A percentile compares a stretch with the other conserved stretches of the same genome.
Conservation (phyloP, 2,888 invertebrate genomes). For the Neria commutata region DNA sequence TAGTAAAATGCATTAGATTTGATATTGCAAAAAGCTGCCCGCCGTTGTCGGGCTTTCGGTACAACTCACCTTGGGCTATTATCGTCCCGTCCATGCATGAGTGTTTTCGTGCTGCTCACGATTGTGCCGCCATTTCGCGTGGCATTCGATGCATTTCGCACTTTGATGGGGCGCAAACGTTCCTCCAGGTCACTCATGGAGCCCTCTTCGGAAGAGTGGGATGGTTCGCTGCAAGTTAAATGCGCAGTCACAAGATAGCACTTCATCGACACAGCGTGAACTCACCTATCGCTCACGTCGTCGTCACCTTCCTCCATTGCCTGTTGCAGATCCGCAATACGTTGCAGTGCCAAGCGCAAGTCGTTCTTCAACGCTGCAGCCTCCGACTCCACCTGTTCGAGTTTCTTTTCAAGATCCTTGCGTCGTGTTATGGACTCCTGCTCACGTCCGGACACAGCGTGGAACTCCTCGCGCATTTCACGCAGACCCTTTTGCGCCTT, state of each 20-base stretch:
- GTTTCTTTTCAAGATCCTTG: slow-evolving; percentile 77
- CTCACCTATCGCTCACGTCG: slow-evolving; percentile 62
- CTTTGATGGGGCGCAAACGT: slow-evolving; percentile 55
- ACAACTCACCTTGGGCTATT: slow-evolving; percentile 60
- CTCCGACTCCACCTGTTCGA: slow-evolving; percentile 75
- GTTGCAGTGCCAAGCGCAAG: slow-evolving; percentile 83
- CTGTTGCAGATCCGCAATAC: slow-evolving; percentile 90
- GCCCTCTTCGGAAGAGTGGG: slow-evolving; percentile 51
- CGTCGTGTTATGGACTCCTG: slow-evolving; percentile 76
- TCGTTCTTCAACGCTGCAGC: slow-evolving; percentile 77
- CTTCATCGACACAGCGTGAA: neutral
- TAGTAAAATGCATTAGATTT: too few relatives aligned
- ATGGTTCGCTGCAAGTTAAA: slow-evolving; percentile 44
- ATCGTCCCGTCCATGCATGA: slow-evolving; percentile 58
- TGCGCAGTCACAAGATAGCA: neutral
- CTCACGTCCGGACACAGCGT: slow-evolving; percentile 73
- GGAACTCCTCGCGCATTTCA: slow-evolving; percentile 81
- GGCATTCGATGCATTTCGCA: slow-evolving; percentile 50
- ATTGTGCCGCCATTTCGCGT: slow-evolving; percentile 39
- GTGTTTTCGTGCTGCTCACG: slow-evolving; percentile 51
- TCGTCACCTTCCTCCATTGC: slow-evolving; percentile 85
- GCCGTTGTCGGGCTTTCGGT: too few relatives aligned
- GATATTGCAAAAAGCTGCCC: neutral
- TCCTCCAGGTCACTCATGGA: slow-evolving; percentile 60
- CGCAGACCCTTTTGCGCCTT: slow-evolving; percentile 74